These are phyloP conservation scores for Oncorhynchus keta DNA, from an alignment of 2,113 vertebrate genomes.

Conservation along the genomic window DNA sequence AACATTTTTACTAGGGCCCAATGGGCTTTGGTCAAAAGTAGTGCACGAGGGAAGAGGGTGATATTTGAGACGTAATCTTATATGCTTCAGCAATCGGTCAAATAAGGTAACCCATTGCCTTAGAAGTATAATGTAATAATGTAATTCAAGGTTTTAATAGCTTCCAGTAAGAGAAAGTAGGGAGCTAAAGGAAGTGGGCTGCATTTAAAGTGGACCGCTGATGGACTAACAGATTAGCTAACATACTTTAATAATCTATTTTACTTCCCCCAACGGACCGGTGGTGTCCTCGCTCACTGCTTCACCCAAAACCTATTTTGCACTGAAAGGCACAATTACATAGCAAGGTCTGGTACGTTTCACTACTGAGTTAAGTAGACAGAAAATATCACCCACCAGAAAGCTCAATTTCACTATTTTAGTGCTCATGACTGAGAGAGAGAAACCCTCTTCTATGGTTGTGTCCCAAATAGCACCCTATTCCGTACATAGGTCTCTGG, in stretches of 20 bases:
- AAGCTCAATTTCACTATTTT: constrained; percentile 31
- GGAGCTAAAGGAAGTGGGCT: neutral
- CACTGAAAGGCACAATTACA: constrained; percentile 14
- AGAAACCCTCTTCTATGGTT: constrained; percentile 17
- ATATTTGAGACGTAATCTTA: too few species aligned
- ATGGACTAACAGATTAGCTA: constrained; percentile 26
- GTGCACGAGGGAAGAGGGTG: too few species aligned
- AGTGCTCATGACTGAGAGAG: constrained; percentile 21
- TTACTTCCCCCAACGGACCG: constrained; percentile 31
- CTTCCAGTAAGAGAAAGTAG: neutral
- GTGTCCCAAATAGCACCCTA: too few species aligned
- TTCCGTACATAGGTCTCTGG: too few species aligned
- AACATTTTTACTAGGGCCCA: too few species aligned
- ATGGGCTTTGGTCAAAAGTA: too few species aligned
- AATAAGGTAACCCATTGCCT: too few species aligned
- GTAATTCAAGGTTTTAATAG: neutral
- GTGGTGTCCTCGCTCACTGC: constrained; percentile 11
- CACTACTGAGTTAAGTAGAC: constrained; percentile 38
- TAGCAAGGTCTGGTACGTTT: constrained; percentile 7
- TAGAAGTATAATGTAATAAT: too few species aligned
- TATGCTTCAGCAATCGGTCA: too few species aligned
- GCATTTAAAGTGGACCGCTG: neutral
- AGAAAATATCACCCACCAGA: neutral
- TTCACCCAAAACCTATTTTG: constrained; percentile 37
- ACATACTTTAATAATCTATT: constrained; percentile 27